phyloP scores from a whole-genome alignment of 92 coral and sea anemone genomes.

The Zoanthus sansibaricus region DNA sequence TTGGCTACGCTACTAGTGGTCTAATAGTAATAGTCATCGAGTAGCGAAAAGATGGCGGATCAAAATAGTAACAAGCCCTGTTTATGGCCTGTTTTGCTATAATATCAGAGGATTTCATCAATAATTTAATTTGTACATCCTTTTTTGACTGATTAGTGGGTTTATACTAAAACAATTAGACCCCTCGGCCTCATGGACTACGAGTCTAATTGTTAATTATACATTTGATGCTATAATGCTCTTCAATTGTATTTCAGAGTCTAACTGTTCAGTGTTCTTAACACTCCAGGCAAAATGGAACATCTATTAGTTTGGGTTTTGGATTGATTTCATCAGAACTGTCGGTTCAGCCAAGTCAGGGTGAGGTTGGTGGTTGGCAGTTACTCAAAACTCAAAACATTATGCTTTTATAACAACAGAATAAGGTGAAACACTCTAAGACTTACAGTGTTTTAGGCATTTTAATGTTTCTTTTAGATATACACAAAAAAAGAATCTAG shows the following conservation, averaged over 20 bases:
- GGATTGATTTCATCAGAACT: slow-evolving; percentile 6
- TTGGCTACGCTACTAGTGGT: no score
- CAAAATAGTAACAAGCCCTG: no score
- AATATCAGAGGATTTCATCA: no score
- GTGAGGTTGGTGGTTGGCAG: slow-evolving; percentile 55
- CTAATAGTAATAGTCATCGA: no score
- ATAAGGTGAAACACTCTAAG: neutral
- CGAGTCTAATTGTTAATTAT: no score
- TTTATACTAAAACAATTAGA: no score
- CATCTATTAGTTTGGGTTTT: slow-evolving; percentile 18
- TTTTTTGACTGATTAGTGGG: no score
- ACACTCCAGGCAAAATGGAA: slow-evolving; percentile 78
- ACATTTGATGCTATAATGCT: no score
- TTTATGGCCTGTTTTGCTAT: no score
- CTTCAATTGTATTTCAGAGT: neutral
- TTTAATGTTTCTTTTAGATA: neutral
- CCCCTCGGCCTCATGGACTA: no score
- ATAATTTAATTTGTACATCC: no score
- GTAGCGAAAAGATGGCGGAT: no score
- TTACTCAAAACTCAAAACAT: neutral
- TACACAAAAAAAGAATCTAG: neutral
- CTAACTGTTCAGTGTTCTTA: slow-evolving; percentile 67
- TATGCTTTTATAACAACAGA: neutral
- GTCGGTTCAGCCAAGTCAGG: slow-evolving; percentile 45
- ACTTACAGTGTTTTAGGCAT: neutral